Evolutionary conservation across 2,113 vertebrate genomes (phyloP).

Genomic region (Pollachius pollachius): DNA sequence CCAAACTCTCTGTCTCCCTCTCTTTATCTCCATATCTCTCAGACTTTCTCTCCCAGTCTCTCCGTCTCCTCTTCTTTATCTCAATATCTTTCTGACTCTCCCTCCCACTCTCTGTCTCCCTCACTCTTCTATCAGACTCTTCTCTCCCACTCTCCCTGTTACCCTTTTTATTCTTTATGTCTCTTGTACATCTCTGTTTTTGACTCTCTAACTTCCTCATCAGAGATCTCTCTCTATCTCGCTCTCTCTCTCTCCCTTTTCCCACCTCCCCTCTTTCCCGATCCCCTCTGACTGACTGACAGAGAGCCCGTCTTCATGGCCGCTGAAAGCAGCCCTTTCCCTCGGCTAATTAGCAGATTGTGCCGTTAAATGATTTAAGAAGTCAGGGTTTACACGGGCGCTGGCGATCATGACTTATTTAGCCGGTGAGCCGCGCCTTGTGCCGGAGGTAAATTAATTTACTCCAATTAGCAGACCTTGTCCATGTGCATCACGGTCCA

Average conservation of each 20-base stretch:
- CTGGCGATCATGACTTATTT: slow-evolving; percentile 78
- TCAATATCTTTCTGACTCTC: not conserved
- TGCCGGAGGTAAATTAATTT: slow-evolving; percentile 78
- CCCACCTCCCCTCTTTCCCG: slow-evolving; percentile 10
- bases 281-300: slow-evolving; percentile 63
- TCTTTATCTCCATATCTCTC: not conserved
- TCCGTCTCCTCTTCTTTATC: slow-evolving; percentile 13
- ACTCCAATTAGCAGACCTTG: slow-evolving; percentile 77
- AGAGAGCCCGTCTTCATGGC: slow-evolving; percentile 71
- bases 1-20: too few relatives aligned
- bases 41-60: slow-evolving; percentile 4
- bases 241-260: not conserved
- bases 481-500: slow-evolving; percentile 73
- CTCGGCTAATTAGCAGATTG: slow-evolving; percentile 80
- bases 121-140: too few relatives aligned
- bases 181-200: too few relatives aligned
- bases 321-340: slow-evolving; percentile 75
- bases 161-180: too few relatives aligned
- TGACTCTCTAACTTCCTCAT: not conserved
- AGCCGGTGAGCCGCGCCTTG: slow-evolving; percentile 59
- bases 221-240: too few relatives aligned
- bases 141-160: too few relatives aligned
- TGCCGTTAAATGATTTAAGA: slow-evolving; percentile 82
- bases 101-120: slow-evolving; percentile 2
- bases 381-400: slow-evolving; percentile 68